phyloP scores from a whole-genome alignment of 2,888 invertebrate genomes.

The Pomacea canaliculata region DNA sequence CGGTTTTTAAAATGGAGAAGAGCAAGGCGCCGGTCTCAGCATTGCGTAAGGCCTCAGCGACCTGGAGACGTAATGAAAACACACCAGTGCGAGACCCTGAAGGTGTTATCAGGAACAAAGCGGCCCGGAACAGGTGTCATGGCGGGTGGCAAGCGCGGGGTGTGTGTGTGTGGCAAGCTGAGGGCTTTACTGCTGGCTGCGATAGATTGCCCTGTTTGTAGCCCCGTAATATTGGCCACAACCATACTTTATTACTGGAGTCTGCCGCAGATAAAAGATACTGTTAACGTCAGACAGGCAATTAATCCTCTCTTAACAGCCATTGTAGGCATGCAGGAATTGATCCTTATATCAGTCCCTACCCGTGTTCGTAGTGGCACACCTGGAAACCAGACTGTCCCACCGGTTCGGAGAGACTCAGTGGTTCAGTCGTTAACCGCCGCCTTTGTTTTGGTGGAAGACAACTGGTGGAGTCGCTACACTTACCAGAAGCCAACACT shows the following conservation, averaged over 20 bases:
- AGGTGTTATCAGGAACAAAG: neutral
- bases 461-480: no score
- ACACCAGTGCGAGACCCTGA: neutral
- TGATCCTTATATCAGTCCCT: neutral
- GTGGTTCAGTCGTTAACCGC: no score
- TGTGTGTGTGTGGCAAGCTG: neutral
- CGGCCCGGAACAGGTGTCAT: conserved; percentile 11
- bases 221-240: conserved; percentile 10
- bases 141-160: conserved; percentile 12
- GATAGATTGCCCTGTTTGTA: conserved; percentile 2
- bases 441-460: no score
- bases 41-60: neutral
- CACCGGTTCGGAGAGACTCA: no score
- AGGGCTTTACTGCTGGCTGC: conserved; percentile 1
- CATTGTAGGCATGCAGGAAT: conserved; percentile 1
- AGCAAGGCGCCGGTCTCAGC: no score
- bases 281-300: conserved; percentile 5
- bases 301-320: neutral
- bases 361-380: neutral
- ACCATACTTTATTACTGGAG: neutral
- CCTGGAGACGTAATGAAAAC: conserved; percentile 8
- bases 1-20: no score
- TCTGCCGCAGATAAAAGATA: conserved; percentile 12
- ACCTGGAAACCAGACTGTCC: neutral
- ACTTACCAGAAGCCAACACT: no score